A percentile compares a stretch with the other conserved stretches of the same genome.
Evolutionary conservation across 2,113 vertebrate genomes (phyloP).

Genomic region (Zosterops borbonicus): DNA sequence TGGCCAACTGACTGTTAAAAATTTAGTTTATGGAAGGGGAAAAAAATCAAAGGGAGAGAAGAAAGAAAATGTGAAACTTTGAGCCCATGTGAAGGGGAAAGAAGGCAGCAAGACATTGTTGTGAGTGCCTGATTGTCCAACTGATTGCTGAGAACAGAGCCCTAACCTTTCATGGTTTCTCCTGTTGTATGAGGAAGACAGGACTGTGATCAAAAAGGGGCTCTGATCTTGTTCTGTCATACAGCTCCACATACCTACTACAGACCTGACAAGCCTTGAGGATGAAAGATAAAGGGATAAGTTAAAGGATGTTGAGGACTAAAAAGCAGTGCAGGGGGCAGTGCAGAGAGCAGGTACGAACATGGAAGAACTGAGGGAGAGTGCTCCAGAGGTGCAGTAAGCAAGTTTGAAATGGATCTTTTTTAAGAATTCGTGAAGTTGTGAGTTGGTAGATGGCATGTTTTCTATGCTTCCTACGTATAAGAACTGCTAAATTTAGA

Average conservation of each 20-base stretch:
- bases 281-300: not conserved
- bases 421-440: not conserved
- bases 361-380: not conserved
- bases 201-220: not conserved
- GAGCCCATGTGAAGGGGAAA: not conserved
- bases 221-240: not conserved
- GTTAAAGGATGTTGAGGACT: not conserved
- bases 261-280: not conserved
- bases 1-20: conserved; percentile 6
- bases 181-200: not conserved
- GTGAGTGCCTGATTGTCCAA: not conserved
- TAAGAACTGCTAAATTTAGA: not conserved
- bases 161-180: not conserved
- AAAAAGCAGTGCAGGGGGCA: not conserved
- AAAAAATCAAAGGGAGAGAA: not conserved
- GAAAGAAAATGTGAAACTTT: not conserved
- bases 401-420: not conserved
- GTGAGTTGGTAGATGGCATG: not conserved
- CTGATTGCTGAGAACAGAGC: not conserved
- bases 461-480: not conserved
- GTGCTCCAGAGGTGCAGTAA: not conserved
- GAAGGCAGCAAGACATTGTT: not conserved
- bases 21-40: not conserved
- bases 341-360: not conserved
- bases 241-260: not conserved